A percentile compares a stretch with the other conserved stretches of the same genome.
Evolutionary conservation across 1,140 invertebrate species (phyloP).

Genomic region (Conus ventricosus): DNA sequence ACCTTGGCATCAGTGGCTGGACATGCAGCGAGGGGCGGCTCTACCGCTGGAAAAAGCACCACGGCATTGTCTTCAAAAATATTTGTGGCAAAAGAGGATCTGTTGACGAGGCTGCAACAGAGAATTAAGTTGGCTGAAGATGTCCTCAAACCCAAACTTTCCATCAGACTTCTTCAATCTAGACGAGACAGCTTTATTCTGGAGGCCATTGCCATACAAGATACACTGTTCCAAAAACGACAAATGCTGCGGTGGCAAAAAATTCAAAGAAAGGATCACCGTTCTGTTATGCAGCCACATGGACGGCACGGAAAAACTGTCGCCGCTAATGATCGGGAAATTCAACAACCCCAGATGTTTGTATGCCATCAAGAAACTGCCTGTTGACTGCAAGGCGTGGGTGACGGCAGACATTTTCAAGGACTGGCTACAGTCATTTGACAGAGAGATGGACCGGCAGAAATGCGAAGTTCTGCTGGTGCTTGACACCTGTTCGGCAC

Average conservation of each 20-base stretch:
- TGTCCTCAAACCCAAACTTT: not conserved
- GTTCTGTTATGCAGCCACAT: constrained; percentile 74
- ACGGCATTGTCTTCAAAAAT: no score
- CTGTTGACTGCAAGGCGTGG: constrained; percentile 33
- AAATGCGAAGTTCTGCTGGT: not conserved
- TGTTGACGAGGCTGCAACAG: no score
- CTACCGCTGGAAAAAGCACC: no score
- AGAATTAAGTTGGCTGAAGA: no score
- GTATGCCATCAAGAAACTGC: not conserved
- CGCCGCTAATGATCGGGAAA: constrained; percentile 77
- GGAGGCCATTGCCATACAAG: constrained; percentile 42
- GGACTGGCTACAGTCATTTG: constrained; percentile 22
- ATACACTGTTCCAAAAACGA: constrained; percentile 41
- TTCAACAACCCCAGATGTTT: constrained; percentile 65
- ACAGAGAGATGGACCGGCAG: constrained; percentile 16
- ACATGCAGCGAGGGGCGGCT: no score
- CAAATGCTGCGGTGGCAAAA: constrained; percentile 63
- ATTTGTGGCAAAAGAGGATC: no score
- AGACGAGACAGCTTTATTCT: constrained; percentile 53
- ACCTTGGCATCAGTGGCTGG: no score
- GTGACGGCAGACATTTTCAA: constrained; percentile 37
- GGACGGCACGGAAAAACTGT: constrained; percentile 66
- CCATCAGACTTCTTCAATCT: constrained; percentile 40
- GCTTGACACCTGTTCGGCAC: constrained; percentile 25
- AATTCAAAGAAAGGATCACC: constrained; percentile 75